These are phyloP conservation scores for Mamestra configurata DNA, from an alignment of 1,140 invertebrate species.

Conservation along the genomic window DNA sequence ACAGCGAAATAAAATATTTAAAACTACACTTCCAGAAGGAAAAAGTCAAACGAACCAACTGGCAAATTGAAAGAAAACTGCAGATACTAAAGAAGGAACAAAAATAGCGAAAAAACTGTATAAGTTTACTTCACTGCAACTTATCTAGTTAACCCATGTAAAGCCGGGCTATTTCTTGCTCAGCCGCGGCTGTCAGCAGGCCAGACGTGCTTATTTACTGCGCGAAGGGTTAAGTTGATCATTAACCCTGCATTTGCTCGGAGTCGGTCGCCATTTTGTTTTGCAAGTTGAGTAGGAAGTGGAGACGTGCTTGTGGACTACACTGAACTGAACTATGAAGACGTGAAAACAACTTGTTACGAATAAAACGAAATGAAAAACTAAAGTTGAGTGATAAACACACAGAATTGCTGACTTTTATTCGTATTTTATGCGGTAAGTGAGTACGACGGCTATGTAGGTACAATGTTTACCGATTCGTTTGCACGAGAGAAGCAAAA, in stretches of 20 bases:
- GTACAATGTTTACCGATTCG: not conserved
- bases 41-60: not conserved
- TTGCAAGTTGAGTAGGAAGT: constrained; percentile 2
- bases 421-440: constrained; percentile 3
- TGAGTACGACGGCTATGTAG: not conserved
- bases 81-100: not conserved
- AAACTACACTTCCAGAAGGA: not conserved
- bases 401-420: constrained; percentile 5
- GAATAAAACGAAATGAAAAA: not conserved
- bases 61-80: not conserved
- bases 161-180: constrained; percentile 39
- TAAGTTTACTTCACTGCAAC: constrained; percentile 26
- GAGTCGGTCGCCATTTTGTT: constrained; percentile 26
- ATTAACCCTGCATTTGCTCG: constrained; percentile 56
- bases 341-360: not conserved
- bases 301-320: constrained; percentile 2
- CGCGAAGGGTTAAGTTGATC: constrained; percentile 59
- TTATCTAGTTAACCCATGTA: constrained; percentile 52
- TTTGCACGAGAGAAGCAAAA: not conserved
- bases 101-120: not conserved
- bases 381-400: constrained; percentile 2
- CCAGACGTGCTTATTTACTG: constrained; percentile 57
- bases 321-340: not conserved
- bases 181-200: constrained; percentile 11
- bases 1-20: not conserved